Percentiles rank a stretch among this genome's conserved stretches.
phyloP scores from a whole-genome alignment of 2,797 vertebrate species.

The Antrozous pallidus region DNA sequence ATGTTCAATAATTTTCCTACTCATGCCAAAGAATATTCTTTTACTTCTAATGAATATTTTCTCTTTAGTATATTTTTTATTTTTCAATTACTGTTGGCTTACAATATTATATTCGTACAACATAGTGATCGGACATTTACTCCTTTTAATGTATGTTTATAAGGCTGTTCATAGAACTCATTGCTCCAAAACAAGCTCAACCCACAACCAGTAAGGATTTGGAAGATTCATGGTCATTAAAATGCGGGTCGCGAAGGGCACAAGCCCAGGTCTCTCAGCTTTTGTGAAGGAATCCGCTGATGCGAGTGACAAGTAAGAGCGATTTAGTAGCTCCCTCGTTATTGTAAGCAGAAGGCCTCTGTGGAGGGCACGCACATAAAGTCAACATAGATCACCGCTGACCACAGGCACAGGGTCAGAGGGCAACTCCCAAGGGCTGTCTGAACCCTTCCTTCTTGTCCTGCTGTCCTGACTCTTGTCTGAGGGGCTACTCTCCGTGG shows the following conservation, averaged over 20 bases:
- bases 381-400: not conserved
- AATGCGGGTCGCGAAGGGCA: not conserved
- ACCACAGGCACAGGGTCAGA: not conserved
- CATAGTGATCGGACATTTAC: not conserved
- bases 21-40: not conserved
- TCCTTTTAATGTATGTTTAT: not conserved
- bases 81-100: not conserved
- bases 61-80: not conserved
- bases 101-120: not conserved
- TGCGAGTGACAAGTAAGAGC: not conserved
- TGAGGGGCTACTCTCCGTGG: not conserved
- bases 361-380: not conserved
- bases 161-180: not conserved
- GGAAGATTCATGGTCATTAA: not conserved
- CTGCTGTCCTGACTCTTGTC: not conserved
- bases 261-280: not conserved
- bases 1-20: not conserved
- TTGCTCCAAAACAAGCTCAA: constrained; percentile 7
- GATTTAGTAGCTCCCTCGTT: not conserved
- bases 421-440: not conserved
- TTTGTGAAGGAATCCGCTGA: constrained; percentile 31
- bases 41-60: not conserved
- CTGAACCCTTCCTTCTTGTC: not conserved
- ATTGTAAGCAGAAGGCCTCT: constrained; percentile 4
- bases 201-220: not conserved